Evolutionary conservation across 53 echinoderm and acorn worm species (phyloP).

Genomic region (Stichopus horrens): DNA sequence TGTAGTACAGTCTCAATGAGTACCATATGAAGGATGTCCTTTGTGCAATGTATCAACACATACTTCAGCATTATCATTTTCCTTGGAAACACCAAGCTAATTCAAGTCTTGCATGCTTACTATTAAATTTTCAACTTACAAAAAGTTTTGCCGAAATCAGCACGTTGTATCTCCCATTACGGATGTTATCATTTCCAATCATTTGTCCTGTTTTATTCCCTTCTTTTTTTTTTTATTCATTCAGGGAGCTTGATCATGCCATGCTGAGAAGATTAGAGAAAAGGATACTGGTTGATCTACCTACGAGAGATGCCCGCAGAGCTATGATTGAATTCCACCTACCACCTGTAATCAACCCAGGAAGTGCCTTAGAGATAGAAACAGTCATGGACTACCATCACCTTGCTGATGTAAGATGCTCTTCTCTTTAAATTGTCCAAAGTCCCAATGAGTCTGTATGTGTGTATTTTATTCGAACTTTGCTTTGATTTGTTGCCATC

Average conservation of each 20-base stretch:
- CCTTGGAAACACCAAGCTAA: no score
- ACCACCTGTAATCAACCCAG: conserved; percentile 77
- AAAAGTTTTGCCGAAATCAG: no score
- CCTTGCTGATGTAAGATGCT: conserved; percentile 68
- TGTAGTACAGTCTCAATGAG: no score
- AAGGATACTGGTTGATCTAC: conserved; percentile 89
- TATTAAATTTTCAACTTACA: no score
- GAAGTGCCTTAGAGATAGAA: conserved; percentile 79
- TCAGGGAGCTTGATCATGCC: conserved; percentile 95
- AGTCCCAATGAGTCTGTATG: no score
- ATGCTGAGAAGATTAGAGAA: conserved; percentile 93
- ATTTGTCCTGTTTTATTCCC: not conserved
- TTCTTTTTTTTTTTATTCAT: not conserved
- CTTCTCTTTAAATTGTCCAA: no score
- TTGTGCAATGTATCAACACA: no score
- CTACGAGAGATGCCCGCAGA: conserved; percentile 74
- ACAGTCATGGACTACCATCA: conserved; percentile 76
- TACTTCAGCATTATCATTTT: no score
- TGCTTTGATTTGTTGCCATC: no score
- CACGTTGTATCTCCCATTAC: not conserved
- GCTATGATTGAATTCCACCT: conserved; percentile 88
- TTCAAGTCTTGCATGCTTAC: no score
- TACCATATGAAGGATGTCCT: no score
- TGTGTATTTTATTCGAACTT: no score
- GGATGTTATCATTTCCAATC: not conserved